These are phyloP conservation scores for Athalia rosae DNA, from an alignment of 2,888 invertebrate species.

Conservation along the genomic window DNA sequence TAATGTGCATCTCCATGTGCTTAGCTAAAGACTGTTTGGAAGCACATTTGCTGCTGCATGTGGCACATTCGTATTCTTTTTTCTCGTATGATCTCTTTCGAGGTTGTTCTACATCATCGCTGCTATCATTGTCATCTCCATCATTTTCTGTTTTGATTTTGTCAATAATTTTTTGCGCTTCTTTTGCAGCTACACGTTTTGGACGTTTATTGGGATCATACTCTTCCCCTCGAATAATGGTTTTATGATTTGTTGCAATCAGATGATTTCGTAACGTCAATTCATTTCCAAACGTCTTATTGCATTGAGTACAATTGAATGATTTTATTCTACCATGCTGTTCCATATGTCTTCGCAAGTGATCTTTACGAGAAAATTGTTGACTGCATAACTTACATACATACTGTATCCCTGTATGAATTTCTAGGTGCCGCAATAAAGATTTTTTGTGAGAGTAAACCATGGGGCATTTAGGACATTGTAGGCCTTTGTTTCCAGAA, in stretches of 20 bases:
- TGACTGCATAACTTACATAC: constrained; percentile 65
- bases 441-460: constrained; percentile 59
- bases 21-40: constrained; percentile 67
- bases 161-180: constrained; percentile 71
- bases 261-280: constrained; percentile 70
- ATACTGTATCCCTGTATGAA: constrained; percentile 57
- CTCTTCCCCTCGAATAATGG: constrained; percentile 65
- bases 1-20: constrained; percentile 68
- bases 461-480: constrained; percentile 60
- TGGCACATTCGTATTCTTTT: constrained; percentile 64
- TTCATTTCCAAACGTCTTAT: constrained; percentile 68
- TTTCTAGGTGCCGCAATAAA: constrained; percentile 58
- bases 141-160: constrained; percentile 68
- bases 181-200: constrained; percentile 69
- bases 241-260: constrained; percentile 70
- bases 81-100: constrained; percentile 51
- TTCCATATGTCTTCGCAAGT: constrained; percentile 63
- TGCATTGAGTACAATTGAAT: constrained; percentile 68
- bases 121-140: constrained; percentile 40
- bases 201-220: constrained; percentile 70
- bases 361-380: constrained; percentile 63
- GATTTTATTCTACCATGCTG: constrained; percentile 59
- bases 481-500: constrained; percentile 51
- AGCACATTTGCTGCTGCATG: constrained; percentile 65
- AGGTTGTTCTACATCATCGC: constrained; percentile 49